Evolutionary conservation across 2,888 invertebrate genomes (phyloP).

Genomic region (Endomychus coccineus): DNA sequence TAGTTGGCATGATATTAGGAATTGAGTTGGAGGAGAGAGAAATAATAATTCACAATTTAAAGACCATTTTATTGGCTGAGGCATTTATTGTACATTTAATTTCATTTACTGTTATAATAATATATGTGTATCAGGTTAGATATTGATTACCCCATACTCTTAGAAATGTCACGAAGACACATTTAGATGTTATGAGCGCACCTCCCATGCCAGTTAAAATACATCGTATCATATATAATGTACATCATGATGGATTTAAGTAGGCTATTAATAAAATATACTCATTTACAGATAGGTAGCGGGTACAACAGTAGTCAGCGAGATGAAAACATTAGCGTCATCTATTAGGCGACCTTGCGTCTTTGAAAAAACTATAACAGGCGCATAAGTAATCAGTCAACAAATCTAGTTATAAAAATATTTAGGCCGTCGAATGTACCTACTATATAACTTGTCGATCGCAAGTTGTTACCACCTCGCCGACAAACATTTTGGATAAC

Average conservation of each 20-base stretch:
- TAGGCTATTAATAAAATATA: slow-evolving; percentile 41
- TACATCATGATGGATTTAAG: slow-evolving; percentile 30
- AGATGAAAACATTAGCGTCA: no score
- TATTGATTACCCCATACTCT: slow-evolving; percentile 40
- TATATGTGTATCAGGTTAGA: slow-evolving; percentile 40
- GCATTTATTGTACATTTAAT: slow-evolving; percentile 47
- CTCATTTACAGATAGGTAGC: slow-evolving; percentile 37
- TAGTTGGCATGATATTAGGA: no score
- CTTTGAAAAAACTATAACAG: no score
- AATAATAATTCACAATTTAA: slow-evolving; percentile 28
- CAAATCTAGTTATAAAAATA: no score
- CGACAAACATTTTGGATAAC: no score
- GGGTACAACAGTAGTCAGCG: no score
- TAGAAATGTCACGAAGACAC: slow-evolving; percentile 33
- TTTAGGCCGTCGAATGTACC: no score
- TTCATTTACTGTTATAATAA: slow-evolving; percentile 44
- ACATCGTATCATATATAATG: slow-evolving; percentile 30
- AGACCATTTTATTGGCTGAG: slow-evolving; percentile 45
- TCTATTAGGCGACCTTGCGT: no score
- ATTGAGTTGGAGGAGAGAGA: no score
- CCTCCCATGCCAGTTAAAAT: slow-evolving; percentile 28
- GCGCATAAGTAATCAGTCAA: no score
- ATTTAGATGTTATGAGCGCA: slow-evolving; percentile 23
- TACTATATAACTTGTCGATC: no score
- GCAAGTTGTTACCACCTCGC: no score